Evolutionary conservation across 2,888 invertebrate species (phyloP).

Genomic region (Apeira syringaria): DNA sequence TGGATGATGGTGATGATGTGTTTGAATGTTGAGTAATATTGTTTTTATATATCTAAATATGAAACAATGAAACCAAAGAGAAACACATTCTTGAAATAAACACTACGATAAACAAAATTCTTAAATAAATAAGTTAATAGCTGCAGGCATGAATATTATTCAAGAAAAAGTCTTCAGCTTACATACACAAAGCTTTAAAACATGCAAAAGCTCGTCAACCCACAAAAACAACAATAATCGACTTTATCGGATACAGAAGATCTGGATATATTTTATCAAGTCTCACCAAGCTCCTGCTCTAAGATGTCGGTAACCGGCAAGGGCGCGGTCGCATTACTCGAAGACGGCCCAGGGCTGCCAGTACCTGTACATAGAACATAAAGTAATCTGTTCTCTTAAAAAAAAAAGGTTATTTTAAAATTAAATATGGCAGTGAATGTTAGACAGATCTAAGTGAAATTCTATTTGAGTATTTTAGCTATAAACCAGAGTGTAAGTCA

Average conservation of each 20-base stretch:
- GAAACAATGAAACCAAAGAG: no score
- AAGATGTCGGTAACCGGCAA: slow-evolving; percentile 53
- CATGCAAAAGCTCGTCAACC: slow-evolving; percentile 1
- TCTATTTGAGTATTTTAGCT: no score
- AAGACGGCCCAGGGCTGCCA: slow-evolving; percentile 61
- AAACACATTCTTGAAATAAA: no score
- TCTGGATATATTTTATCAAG: slow-evolving; percentile 4
- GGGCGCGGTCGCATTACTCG: slow-evolving; percentile 48
- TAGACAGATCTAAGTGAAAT: no score
- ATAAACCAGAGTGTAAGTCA: no score
- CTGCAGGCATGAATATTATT: slow-evolving; percentile 42
- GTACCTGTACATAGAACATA: slow-evolving; percentile 58
- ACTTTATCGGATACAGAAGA: neutral
- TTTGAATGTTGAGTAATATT: no score
- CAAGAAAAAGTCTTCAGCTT: slow-evolving; percentile 19
- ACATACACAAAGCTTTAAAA: slow-evolving; percentile 8
- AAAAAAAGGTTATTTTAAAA: no score
- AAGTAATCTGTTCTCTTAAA: slow-evolving; percentile 36
- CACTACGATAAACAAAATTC: no score
- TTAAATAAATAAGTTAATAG: slow-evolving; percentile 36
- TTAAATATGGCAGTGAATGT: no score
- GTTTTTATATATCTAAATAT: no score
- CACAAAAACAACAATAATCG: neutral
- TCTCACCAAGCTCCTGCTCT: slow-evolving; percentile 76
- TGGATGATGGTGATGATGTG: no score